These are phyloP conservation scores for Sebastes ruberrimus DNA, from an alignment of 2,797 vertebrate genomes.

Conservation along the genomic window DNA sequence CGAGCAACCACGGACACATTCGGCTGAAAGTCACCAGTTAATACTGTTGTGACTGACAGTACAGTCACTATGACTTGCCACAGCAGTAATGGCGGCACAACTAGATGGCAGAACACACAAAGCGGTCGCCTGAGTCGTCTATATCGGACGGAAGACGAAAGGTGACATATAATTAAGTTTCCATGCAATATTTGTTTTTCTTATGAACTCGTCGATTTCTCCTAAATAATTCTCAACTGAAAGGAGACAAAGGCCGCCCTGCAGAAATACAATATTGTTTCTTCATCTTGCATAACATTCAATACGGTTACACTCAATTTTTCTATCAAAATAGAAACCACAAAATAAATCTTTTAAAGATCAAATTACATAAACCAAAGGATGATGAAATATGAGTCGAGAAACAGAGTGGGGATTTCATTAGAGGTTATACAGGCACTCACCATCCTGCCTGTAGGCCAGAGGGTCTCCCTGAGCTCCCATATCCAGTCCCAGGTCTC, in stretches of 20 bases:
- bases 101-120: too few species aligned
- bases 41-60: too few species aligned
- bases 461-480: constrained; percentile 95
- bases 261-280: background rate
- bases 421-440: constrained; percentile 16
- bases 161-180: background rate
- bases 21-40: too few species aligned
- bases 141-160: too few species aligned
- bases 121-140: too few species aligned
- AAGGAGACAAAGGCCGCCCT: background rate
- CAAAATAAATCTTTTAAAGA: background rate
- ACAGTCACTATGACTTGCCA: too few species aligned
- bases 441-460: constrained; percentile 96
- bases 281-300: background rate
- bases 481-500: constrained; percentile 95
- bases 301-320: background rate
- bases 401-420: background rate
- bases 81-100: too few species aligned
- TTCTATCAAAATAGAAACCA: background rate
- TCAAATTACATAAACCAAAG: background rate
- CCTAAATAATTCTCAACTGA: background rate
- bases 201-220: background rate
- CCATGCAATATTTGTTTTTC: background rate
- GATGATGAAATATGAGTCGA: background rate
- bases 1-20: fast-evolving